phyloP scores from a whole-genome alignment of 2,888 invertebrate genomes.

The Aphodius granarius region DNA sequence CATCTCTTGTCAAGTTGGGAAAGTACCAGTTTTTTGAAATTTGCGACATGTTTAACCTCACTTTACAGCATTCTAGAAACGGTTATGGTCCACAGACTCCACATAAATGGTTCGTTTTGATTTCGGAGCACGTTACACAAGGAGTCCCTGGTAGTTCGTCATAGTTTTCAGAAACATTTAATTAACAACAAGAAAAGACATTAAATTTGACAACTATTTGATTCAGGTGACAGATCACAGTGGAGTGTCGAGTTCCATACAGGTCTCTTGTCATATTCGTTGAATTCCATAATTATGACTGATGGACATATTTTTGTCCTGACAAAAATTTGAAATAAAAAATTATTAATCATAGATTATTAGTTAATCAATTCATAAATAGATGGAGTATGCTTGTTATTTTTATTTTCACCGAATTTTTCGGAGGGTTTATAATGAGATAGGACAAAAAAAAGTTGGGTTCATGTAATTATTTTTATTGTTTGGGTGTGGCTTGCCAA shows the following conservation, averaged over 20 bases:
- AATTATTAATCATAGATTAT: neutral
- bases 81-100: neutral
- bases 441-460: neutral
- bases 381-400: neutral
- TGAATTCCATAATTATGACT: neutral
- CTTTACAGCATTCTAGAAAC: neutral
- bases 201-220: neutral
- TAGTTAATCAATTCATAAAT: neutral
- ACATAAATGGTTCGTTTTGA: neutral
- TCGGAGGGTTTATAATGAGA: neutral
- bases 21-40: constrained; percentile 66
- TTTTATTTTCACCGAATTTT: neutral
- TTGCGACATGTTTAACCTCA: constrained; percentile 16
- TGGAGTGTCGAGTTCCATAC: neutral
- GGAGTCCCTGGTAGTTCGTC: neutral
- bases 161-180: constrained; percentile 16
- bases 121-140: neutral
- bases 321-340: neutral
- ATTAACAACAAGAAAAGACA: constrained; percentile 8
- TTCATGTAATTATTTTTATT: neutral
- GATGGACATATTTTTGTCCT: neutral
- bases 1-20: constrained; percentile 75
- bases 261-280: neutral
- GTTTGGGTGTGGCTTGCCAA: neutral
- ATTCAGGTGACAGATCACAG: neutral